Conservation (phyloP, 2,888 invertebrate species). For the Ormyrus rosae region DNA sequence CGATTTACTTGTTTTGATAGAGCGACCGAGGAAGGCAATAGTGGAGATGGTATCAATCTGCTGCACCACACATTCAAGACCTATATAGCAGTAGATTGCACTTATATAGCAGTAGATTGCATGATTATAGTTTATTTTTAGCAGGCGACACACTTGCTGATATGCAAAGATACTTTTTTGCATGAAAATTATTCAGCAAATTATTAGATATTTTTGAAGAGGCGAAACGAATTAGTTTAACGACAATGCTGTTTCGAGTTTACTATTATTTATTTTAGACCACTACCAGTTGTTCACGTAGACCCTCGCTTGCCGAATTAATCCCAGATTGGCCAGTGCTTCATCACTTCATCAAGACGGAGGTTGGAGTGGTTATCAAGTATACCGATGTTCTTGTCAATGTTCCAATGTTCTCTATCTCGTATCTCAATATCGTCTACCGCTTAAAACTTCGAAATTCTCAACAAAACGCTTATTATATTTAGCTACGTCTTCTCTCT, state of each 20-base stretch:
- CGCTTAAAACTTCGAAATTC: conserved; percentile 23
- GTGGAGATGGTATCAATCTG: too few relatives aligned
- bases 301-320: conserved; percentile 94
- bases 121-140: too few relatives aligned
- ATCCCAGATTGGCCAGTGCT: conserved; percentile 97
- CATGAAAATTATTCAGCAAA: not conserved
- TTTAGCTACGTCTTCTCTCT: conserved; percentile 13
- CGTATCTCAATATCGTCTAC: conserved; percentile 32
- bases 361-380: conserved; percentile 82
- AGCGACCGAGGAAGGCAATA: not conserved
- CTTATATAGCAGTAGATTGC: too few relatives aligned
- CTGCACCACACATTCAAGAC: too few relatives aligned
- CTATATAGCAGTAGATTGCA: not conserved
- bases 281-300: conserved; percentile 79
- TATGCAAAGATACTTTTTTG: not conserved
- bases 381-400: conserved; percentile 57
- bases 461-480: conserved; percentile 17
- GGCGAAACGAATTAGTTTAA: not conserved
- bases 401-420: conserved; percentile 43
- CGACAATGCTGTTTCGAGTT: conserved; percentile 34
- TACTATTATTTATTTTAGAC: conserved; percentile 51
- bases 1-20: not conserved
- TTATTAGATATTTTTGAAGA: not conserved
- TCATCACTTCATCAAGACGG: conserved; percentile 88
- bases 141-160: not conserved